Conservation (phyloP, 2,113 vertebrate genomes). For the Speoplatyrhinus poulsoni region DNA sequence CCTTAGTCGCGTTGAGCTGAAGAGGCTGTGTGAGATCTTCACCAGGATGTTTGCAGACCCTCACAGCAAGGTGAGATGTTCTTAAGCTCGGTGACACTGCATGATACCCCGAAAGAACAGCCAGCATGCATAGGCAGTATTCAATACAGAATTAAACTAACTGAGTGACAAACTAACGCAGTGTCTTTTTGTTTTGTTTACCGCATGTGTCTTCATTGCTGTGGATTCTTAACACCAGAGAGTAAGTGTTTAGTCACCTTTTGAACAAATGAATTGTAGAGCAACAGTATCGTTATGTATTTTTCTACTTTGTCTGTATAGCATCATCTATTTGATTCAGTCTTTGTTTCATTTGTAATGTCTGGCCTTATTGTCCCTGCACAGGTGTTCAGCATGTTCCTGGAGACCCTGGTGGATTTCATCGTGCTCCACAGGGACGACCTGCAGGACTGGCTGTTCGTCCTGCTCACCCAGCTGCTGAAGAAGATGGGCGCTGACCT, state of each 20-base stretch:
- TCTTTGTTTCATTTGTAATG: too few species aligned
- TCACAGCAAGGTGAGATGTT: constrained; percentile 86
- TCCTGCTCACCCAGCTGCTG: constrained; percentile 89
- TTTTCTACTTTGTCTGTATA: too few species aligned
- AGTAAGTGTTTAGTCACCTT: constrained; percentile 57
- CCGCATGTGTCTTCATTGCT: constrained; percentile 48
- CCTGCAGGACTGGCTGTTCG: constrained; percentile 91
- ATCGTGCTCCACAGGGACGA: constrained; percentile 89
- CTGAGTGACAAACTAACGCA: constrained; percentile 35
- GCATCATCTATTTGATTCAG: too few species aligned
- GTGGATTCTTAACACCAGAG: constrained; percentile 63
- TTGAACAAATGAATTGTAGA: not conserved
- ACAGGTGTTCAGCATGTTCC: constrained; percentile 96
- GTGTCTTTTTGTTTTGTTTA: constrained; percentile 36
- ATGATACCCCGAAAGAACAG: not conserved
- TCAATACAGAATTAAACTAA: constrained; percentile 2
- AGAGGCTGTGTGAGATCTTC: constrained; percentile 95
- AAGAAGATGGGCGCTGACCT: constrained; percentile 96
- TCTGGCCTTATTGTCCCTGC: constrained; percentile 10
- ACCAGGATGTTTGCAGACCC: constrained; percentile 96
- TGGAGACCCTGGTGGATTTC: constrained; percentile 93
- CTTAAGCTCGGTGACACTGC: not conserved
- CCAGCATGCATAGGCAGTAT: not conserved
- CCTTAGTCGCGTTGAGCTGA: constrained; percentile 91
- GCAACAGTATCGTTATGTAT: constrained; percentile 7